Evolutionary conservation across 2,797 vertebrate genomes (phyloP).

Genomic region (Helicolenus hilgendorfi): DNA sequence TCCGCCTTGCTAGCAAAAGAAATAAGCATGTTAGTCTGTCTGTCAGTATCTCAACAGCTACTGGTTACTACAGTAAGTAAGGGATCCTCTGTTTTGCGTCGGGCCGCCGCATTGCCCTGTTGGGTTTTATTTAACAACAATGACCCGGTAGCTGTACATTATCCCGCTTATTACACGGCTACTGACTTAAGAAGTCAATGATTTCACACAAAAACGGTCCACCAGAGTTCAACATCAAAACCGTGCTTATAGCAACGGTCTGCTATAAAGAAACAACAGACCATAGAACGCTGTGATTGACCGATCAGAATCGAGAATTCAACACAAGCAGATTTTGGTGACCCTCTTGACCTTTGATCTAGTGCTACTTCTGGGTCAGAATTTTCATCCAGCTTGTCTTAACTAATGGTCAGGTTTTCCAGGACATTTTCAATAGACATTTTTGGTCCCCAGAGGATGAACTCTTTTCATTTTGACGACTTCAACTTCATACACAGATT

Average conservation of each 20-base stretch:
- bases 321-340: background rate
- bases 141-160: too few species aligned
- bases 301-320: too few species aligned
- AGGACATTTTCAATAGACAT: background rate
- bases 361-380: background rate
- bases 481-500: background rate
- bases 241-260: too few species aligned
- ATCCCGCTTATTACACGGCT: accelerated
- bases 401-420: background rate
- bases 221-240: too few species aligned
- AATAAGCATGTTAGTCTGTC: background rate
- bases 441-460: background rate
- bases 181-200: too few species aligned
- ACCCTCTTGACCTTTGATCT: background rate
- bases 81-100: too few species aligned
- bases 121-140: too few species aligned
- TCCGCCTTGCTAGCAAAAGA: background rate
- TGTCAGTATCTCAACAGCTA: background rate
- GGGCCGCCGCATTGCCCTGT: too few species aligned
- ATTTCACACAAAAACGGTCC: too few species aligned
- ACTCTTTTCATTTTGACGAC: background rate
- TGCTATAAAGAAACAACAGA: too few species aligned
- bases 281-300: too few species aligned
- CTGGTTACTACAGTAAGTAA: background rate
- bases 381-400: background rate